Conservation (phyloP, 2,113 vertebrate species). For the Puffinus mauretanicus region DNA sequence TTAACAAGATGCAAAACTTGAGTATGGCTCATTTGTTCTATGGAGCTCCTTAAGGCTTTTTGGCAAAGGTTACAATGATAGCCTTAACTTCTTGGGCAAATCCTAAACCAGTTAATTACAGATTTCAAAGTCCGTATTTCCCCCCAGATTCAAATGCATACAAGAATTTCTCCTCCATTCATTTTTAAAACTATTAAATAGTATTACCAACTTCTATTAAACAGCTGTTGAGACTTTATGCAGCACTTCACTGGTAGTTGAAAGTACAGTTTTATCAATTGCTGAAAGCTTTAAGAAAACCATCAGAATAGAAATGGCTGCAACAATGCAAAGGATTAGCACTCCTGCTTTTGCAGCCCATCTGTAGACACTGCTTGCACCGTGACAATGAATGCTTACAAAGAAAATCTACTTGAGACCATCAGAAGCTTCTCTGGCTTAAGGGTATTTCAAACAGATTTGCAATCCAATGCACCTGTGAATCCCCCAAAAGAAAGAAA, state of each 20-base stretch:
- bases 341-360: neutral
- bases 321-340: neutral
- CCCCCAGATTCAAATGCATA: neutral
- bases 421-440: neutral
- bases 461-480: neutral
- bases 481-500: neutral
- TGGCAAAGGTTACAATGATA: neutral
- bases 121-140: neutral
- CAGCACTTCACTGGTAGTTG: neutral
- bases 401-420: neutral
- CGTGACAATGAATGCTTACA: neutral
- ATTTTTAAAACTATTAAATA: neutral
- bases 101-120: neutral
- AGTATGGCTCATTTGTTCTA: neutral
- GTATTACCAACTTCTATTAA: neutral
- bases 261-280: neutral
- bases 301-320: neutral
- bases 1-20: neutral
- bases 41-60: neutral
- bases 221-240: neutral
- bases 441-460: neutral
- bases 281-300: neutral
- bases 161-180: neutral
- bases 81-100: neutral
- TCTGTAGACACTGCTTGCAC: neutral